Percentiles rank a stretch among this genome's conserved stretches.
Evolutionary conservation across 2,113 vertebrate species (phyloP).

Genomic region (Ptychochromis oligacanthus): DNA sequence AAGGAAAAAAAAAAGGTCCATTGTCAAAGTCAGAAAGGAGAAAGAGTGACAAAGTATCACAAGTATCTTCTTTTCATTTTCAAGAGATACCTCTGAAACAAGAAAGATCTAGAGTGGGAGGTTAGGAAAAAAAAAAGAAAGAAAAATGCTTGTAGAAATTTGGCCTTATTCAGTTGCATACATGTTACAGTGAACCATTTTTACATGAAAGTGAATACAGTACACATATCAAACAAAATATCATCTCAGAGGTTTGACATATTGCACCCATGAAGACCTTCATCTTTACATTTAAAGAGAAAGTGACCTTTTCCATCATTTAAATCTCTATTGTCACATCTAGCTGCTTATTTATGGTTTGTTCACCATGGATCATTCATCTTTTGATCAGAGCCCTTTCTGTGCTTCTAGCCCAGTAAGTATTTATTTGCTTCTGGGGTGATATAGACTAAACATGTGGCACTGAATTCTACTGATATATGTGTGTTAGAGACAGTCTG

Average conservation of each 20-base stretch:
- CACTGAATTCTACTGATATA: not conserved
- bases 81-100: no score
- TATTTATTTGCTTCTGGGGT: not conserved
- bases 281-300: not conserved
- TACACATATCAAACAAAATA: no score
- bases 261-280: not conserved
- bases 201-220: no score
- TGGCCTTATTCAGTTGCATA: no score
- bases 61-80: no score
- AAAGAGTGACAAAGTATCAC: no score
- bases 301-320: not conserved
- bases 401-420: not conserved
- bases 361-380: fast-evolving
- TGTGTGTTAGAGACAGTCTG: not conserved
- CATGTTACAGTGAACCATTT: no score
- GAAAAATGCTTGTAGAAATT: no score
- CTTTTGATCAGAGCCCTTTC: not conserved
- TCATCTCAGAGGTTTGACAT: not conserved
- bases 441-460: not conserved
- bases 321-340: not conserved
- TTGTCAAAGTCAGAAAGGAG: no score
- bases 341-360: not conserved
- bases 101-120: no score
- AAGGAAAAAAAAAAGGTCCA: no score
- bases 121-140: no score